Evolutionary conservation across 2,797 vertebrate species (phyloP), one percentile per base, ranked within the genome.

Genomic region (Meriones psammophilus): DNA sequence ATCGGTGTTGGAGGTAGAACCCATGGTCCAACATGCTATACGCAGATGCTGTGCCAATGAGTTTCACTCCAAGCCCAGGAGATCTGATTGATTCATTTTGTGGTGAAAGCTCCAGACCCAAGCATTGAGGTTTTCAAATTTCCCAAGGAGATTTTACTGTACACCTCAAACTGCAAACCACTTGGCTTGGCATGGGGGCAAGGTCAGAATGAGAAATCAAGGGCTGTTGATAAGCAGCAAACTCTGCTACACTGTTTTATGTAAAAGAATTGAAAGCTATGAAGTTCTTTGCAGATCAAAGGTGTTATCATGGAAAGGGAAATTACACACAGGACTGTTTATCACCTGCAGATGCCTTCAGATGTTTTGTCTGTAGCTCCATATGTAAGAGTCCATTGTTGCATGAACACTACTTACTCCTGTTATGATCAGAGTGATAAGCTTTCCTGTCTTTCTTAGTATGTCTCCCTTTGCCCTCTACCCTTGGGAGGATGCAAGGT

Each of bases 281-380:
- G 92, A 96, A 92, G 69, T 96, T 78, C 54, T 74, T 90, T 42
- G 56, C 26, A 95, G 56, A 79, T 77, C 36, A 87, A 62, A 14
- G 42, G 30, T 71, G 1, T 84, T 89, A 83, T 71, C 66, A 64
- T 58, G 81, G 68, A 85, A 96, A 91, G 76, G 60, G 74, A 81
- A 86, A 79, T 96, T 86, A 79, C 58, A 74, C 78, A 18, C 0
- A 0, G 46, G 28, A 39, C 12, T n/a, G 17, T 84, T 71, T 62
- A 93, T 80, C 85, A 89, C 36, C 46, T 56, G 91, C 33, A 69
- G 33, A n/a, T 91, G 33, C 68, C n/a, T 88, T 92, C 58, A 66
- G 36, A 83, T 83, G 79, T 30, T 73, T 88, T 76, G 18, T 93
- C 30, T 36, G 28, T 89, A 74, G 81, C 8, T 92, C 5, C 39